A percentile compares a stretch with the other conserved stretches of the same genome.
Conservation (phyloP, 2,797 vertebrate genomes). For the Muscicapa striata region DNA sequence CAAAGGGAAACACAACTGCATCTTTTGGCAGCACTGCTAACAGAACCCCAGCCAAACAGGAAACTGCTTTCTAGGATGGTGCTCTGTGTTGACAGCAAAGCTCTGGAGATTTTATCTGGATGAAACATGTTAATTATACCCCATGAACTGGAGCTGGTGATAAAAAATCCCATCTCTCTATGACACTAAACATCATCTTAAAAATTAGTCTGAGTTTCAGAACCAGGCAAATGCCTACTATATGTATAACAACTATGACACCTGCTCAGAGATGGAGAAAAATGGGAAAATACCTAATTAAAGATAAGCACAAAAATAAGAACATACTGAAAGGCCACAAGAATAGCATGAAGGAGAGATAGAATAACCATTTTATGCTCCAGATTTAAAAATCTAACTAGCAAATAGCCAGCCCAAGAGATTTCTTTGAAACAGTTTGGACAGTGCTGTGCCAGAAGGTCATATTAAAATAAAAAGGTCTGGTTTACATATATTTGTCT, state of each 20-base stretch:
- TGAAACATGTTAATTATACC: background rate
- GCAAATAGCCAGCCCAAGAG: background rate
- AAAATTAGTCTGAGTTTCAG: background rate
- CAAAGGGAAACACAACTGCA: background rate
- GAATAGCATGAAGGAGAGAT: background rate
- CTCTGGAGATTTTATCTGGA: background rate
- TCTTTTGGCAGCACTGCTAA: background rate
- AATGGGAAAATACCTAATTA: background rate
- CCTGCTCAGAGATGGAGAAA: background rate
- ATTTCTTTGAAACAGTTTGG: background rate
- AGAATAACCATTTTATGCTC: background rate
- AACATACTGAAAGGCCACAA: background rate
- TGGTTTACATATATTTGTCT: background rate
- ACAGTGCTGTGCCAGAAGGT: background rate
- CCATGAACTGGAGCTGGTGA: background rate
- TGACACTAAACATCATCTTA: background rate
- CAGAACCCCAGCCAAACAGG: conserved; percentile 14
- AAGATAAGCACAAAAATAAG: background rate
- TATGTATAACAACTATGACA: background rate
- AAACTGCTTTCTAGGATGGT: conserved; percentile 42
- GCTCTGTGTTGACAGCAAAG: background rate
- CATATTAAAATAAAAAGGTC: background rate
- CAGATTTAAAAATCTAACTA: background rate
- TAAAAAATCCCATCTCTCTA: background rate
- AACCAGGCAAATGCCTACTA: background rate